A percentile compares a stretch with the other conserved stretches of the same genome.
Evolutionary conservation across 2,797 vertebrate species (phyloP).

Genomic region (Sebastiscus albofasciatus): DNA sequence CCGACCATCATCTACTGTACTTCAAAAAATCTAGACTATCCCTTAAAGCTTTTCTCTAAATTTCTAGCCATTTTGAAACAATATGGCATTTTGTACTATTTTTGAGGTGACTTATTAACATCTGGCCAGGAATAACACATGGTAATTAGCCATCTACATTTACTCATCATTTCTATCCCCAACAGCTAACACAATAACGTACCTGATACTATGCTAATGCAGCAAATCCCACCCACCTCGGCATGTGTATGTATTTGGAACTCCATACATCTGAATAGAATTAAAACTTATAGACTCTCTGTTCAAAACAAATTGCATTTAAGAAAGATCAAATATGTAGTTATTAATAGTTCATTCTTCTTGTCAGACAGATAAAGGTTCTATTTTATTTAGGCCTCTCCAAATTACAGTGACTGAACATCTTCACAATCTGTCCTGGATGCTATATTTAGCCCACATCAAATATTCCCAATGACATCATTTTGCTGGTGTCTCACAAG

Average conservation of each 20-base stretch:
- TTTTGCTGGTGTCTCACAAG: conserved; percentile 66
- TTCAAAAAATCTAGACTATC: neutral
- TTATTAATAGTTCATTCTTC: neutral
- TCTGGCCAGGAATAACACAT: neutral
- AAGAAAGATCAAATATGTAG: neutral
- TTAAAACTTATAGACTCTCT: neutral
- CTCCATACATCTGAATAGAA: neutral
- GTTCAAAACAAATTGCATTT: neutral
- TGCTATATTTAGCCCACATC: conserved; percentile 59
- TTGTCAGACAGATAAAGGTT: neutral
- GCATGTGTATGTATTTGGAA: neutral
- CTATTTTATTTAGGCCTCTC: conserved; percentile 6
- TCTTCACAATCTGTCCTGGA: conserved; percentile 39
- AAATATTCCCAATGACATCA: conserved; percentile 63
- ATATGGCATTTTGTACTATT: neutral
- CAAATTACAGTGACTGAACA: conserved; percentile 17
- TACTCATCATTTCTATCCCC: neutral
- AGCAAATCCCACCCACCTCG: neutral
- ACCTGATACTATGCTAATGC: neutral
- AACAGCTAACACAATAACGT: too few relatives aligned
- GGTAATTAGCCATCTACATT: neutral
- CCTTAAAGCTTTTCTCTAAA: neutral
- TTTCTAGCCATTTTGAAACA: neutral
- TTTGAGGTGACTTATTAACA: neutral
- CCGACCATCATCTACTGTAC: neutral